Conservation (phyloP, 2,113 vertebrate species). For the Pelecanoides urinatrix region DNA sequence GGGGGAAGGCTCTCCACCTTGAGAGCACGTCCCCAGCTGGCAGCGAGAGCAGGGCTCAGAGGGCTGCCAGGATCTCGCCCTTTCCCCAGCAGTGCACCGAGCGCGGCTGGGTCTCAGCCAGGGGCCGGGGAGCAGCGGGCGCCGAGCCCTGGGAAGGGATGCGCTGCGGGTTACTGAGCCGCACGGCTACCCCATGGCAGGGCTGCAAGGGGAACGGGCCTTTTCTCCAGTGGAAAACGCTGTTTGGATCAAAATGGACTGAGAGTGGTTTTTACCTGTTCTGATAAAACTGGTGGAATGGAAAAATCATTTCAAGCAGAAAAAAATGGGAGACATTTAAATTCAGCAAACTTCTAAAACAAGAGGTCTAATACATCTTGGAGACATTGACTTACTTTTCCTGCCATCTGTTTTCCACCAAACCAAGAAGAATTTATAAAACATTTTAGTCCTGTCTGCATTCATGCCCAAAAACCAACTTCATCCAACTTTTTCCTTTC, state of each 20-base stretch:
- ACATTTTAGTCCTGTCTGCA: background rate
- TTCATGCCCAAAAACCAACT: background rate
- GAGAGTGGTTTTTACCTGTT: background rate
- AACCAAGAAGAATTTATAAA: background rate
- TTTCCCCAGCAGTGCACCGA: background rate
- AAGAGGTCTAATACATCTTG: background rate
- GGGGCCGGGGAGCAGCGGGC: fast-evolving
- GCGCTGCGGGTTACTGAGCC: background rate
- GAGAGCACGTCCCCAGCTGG: background rate
- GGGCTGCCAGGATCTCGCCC: background rate
- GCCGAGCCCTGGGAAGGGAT: background rate
- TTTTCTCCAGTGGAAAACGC: background rate
- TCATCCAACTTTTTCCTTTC: background rate
- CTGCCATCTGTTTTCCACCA: background rate
- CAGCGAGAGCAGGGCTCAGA: background rate
- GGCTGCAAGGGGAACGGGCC: fast-evolving
- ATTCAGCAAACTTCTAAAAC: background rate
- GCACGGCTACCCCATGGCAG: background rate
- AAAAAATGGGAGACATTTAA: background rate
- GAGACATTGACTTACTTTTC: background rate
- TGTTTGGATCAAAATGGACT: background rate
- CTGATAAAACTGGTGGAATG: background rate
- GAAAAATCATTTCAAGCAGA: background rate
- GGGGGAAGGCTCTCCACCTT: background rate
- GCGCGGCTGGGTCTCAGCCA: background rate